Base-by-base conservation (phyloP, 2,797 vertebrate species). In the Phrynocephalus forsythii region DNA sequence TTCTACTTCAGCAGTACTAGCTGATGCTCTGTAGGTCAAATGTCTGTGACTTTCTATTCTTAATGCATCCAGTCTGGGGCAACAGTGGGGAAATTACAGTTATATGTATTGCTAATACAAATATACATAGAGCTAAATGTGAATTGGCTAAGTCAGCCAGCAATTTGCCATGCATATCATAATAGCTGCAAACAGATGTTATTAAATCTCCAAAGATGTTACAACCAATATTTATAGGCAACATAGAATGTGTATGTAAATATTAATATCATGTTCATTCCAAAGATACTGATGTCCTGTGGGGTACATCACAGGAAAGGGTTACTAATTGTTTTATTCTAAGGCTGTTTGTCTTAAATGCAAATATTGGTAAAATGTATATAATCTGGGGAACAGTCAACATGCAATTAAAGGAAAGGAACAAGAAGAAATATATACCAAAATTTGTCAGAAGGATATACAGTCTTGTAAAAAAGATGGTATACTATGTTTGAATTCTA, bases 161-260 rank as follows among this genome's bases (percentile, higher is more conserved):
- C 77, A 52, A 90, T 79, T 89, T 80, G 13, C 28, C 91, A 77
- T 84, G 67, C 60, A 80, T 88, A 86, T 85, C 56, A 10, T 89
- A 89, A 92, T 69, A 93, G 79, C 84, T 92, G 68, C 48, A 93
- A 91, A 75, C 67, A 93, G 86, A 91, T 91, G 79, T 33, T 81
- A 26, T 78, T 88, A 90, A 89, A 60, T 91, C 88, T 91, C 90
- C 80, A 91, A 76, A 71, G 78, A 24, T 44, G 50, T 72, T 91
- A 69, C 38, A 78, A 28, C 86, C 68, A 77, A 0, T 79, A 91
- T 92, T 92, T 89, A 83, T 63, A 93, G 88, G 79, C 93, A 90
- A 91, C 86, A 86, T 5, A 77, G 28, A 86, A 1, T 93, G 30
- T 1, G 7, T 48, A 56, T 69, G 26, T 84, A 18, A 83, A 80